Conservation (phyloP, 2,797 vertebrate genomes). For the Malurus splendens region DNA sequence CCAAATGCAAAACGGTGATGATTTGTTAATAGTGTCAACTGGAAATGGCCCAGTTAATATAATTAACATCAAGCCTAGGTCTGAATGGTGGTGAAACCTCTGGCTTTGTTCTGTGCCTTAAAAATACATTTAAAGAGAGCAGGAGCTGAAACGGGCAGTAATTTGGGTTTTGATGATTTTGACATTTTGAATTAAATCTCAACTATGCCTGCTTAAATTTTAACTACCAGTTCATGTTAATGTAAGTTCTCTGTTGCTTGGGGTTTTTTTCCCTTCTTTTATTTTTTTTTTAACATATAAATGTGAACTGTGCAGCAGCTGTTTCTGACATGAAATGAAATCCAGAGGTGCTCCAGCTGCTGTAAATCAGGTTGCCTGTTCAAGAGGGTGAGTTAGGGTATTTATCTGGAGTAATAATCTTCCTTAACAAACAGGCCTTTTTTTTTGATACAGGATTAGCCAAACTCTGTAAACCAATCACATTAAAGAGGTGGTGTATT, state of each 20-base stretch:
- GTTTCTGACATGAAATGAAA: background rate
- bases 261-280: background rate
- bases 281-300: background rate
- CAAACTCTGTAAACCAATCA: background rate
- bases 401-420: background rate
- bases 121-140: background rate
- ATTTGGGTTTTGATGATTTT: background rate
- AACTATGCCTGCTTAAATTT: background rate
- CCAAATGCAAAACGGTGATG: background rate
- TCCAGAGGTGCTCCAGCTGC: background rate
- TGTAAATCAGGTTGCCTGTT: background rate
- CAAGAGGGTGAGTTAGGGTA: background rate
- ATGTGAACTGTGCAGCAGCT: background rate
- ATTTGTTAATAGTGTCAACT: background rate
- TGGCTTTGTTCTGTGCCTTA: background rate
- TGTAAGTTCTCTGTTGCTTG: background rate
- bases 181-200: background rate
- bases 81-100: background rate
- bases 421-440: background rate
- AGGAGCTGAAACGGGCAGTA: background rate
- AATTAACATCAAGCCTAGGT: background rate
- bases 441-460: background rate
- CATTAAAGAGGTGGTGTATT: rapidly evolving
- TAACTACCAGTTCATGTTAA: background rate
- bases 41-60: background rate